These are phyloP conservation scores for Liasis olivaceus DNA, from an alignment of 2,797 vertebrate genomes.

Conservation along the genomic window DNA sequence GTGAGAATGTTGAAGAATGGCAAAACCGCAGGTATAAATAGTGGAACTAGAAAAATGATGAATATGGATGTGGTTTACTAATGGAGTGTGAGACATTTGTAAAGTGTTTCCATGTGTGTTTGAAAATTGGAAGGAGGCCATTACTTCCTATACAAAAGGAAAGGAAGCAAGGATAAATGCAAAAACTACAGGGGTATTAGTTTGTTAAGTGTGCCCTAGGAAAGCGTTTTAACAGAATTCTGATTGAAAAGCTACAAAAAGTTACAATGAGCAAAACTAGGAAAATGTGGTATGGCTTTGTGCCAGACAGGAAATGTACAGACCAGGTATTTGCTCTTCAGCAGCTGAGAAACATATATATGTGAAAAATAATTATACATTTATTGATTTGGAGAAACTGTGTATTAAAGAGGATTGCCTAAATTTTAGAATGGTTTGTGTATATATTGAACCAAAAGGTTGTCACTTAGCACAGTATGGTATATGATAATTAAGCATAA, in stretches of 20 bases:
- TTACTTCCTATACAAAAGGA: neutral
- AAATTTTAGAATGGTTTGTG: neutral
- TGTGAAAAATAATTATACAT: neutral
- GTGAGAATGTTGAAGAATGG: neutral
- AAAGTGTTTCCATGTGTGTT: neutral
- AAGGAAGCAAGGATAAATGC: neutral
- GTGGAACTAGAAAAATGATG: neutral
- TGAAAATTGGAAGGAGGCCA: neutral
- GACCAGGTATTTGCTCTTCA: neutral
- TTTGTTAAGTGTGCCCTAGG: neutral
- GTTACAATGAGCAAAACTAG: neutral
- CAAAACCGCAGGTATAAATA: neutral
- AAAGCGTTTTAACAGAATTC: neutral
- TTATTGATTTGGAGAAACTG: neutral
- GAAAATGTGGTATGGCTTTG: neutral
- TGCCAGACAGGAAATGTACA: neutral
- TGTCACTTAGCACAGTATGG: neutral
- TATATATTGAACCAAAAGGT: neutral
- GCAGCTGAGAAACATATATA: neutral
- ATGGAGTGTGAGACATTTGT: neutral
- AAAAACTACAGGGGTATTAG: neutral
- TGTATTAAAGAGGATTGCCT: neutral
- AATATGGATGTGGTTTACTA: neutral
- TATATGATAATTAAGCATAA: neutral
- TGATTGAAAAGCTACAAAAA: neutral